Evolutionary conservation across 2,797 vertebrate species (phyloP).

Genomic region (Gastrophryne carolinensis): DNA sequence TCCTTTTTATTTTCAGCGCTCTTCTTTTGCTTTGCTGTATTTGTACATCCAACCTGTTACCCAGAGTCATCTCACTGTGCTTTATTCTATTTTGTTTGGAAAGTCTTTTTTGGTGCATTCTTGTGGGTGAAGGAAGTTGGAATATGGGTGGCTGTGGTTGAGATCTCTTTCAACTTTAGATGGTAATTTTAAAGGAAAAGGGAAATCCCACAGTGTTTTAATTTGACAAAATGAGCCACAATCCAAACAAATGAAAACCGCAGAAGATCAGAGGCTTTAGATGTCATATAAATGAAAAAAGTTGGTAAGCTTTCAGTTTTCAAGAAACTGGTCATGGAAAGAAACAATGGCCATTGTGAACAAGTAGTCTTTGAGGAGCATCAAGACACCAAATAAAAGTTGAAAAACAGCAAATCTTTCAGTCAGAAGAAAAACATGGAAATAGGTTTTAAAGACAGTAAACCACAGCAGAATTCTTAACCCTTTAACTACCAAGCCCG

Average conservation of each 20-base stretch:
- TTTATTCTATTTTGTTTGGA: conserved; percentile 5
- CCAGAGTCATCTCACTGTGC: background rate
- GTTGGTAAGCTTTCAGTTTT: background rate
- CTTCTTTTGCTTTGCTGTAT: no score
- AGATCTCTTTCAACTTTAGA: conserved; percentile 31
- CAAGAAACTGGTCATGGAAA: conserved; percentile 15
- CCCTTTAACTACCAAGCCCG: no score
- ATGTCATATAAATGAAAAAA: background rate
- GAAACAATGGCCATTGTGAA: conserved; percentile 1
- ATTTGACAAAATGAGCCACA: conserved; percentile 46
- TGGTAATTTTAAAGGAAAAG: conserved; percentile 38
- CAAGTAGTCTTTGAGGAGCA: background rate
- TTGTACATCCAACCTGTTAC: background rate
- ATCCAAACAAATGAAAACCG: conserved; percentile 44
- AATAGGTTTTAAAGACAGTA: no score
- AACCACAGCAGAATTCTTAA: no score
- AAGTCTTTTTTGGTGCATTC: conserved; percentile 28
- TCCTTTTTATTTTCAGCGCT: no score
- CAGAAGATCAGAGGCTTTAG: conserved; percentile 30
- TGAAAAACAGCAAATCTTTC: no score
- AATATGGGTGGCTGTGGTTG: conserved; percentile 25
- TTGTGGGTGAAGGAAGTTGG: conserved; percentile 17
- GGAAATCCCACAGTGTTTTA: conserved; percentile 41
- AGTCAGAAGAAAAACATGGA: no score
- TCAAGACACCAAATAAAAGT: background rate